Base-by-base conservation (phyloP, 2,113 vertebrate genomes). In the Pangasianodon hypophthalmus region DNA sequence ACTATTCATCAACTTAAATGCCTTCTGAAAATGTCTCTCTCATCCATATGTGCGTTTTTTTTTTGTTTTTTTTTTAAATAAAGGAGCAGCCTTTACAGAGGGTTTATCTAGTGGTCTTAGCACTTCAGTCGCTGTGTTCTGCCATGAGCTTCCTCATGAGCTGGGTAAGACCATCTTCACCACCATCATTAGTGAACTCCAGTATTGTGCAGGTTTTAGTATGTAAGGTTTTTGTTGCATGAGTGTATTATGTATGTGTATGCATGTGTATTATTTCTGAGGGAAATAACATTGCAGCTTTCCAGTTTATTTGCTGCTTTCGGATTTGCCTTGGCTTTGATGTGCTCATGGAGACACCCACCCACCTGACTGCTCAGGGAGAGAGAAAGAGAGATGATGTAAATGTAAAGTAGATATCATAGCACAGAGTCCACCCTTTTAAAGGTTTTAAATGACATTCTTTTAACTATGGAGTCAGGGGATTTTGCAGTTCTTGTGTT, bases 51-150 rank as follows among this genome's bases (percentile, higher is more conserved):
- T 21, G 2, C 44, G 37, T 3, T 8, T 46, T 52, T 89, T 16
- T 83, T 44, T 41, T 1, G 37, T 11, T 46, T 6, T 41, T 54
- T 91, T 21, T 32, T 5, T 37, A n/a, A n/a, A n/a, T 82, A 91
- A 91, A 99, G 98, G 98, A 4, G 98, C 98, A 52, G 98, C 98
- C 18, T 99, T 99, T 94, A 98, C 97, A 2, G 97, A 98, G 93
- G 97, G 98, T 2, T 95, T 99, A 84, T 99, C 98, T 56, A 99
- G 98, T 88, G 98, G 98, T 6, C 96, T 99, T 88, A 99, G 98
- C 90, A 99, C 98, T 1, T 99, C 98, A 32, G 97, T 99, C 73
- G 98, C 98, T 26, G 98, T 99, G 5, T 99, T 99, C 95, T 99
- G 98, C 88, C 98, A 99, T 82, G 98, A 99, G 93, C 95, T 99